Percentiles rank a stretch among this genome's conserved stretches.
Conservation (phyloP, 2,888 invertebrate genomes). For the Octonoba sinensis region DNA sequence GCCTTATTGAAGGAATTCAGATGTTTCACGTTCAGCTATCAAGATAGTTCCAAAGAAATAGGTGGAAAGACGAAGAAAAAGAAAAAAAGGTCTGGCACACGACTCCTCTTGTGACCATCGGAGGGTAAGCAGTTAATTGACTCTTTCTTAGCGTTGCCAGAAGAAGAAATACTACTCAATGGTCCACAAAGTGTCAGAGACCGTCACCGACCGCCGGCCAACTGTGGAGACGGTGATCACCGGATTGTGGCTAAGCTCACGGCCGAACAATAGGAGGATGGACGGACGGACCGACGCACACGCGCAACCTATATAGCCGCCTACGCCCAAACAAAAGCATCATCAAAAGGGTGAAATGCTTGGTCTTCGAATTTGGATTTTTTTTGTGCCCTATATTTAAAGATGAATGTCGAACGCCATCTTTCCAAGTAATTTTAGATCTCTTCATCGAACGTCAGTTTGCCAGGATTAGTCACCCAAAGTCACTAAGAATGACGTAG, state of each 20-base stretch:
- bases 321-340: slow-evolving; percentile 11
- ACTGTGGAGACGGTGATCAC: slow-evolving; percentile 58
- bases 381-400: no score
- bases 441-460: no score
- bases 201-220: slow-evolving; percentile 61
- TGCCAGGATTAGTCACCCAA: no score
- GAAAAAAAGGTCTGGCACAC: slow-evolving; percentile 29
- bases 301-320: slow-evolving; percentile 22
- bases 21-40: no score
- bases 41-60: not conserved
- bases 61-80: not conserved
- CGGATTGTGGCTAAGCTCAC: slow-evolving; percentile 60
- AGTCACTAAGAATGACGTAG: no score
- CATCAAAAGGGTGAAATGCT: no score
- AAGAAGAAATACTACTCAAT: slow-evolving; percentile 26
- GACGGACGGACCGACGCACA: slow-evolving; percentile 16
- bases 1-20: no score
- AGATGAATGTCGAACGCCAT: no score
- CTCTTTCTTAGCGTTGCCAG: slow-evolving; percentile 33
- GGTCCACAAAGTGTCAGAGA: slow-evolving; percentile 64
- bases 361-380: no score
- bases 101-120: slow-evolving; percentile 35
- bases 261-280: slow-evolving; percentile 50
- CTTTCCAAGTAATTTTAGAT: no score
- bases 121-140: slow-evolving; percentile 45